phyloP scores from a whole-genome alignment of 2,888 invertebrate genomes.

The Spialia ferax region DNA sequence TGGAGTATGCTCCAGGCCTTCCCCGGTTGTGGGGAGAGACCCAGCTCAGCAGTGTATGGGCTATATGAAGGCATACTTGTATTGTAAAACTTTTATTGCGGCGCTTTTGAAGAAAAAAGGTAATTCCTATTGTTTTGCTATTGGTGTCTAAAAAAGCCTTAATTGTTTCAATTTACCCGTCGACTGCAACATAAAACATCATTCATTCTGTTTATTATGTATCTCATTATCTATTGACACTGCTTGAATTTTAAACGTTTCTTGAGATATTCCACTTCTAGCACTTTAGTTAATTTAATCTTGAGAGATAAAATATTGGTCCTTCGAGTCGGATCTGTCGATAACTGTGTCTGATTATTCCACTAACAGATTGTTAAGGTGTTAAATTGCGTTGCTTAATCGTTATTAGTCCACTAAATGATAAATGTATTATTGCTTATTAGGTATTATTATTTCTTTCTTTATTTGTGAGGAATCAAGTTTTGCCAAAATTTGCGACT shows the following conservation, averaged over 20 bases:
- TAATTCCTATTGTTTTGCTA: too few species aligned
- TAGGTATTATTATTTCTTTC: conserved; percentile 12
- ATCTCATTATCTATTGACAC: conserved; percentile 34
- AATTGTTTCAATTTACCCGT: background rate
- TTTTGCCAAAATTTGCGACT: background rate
- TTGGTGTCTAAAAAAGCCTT: too few species aligned
- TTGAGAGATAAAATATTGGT: conserved; percentile 25
- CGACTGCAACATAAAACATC: conserved; percentile 18
- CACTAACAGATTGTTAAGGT: too few species aligned
- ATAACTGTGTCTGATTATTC: conserved; percentile 13
- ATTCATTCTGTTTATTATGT: conserved; percentile 34
- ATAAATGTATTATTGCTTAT: background rate
- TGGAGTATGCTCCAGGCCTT: too few species aligned
- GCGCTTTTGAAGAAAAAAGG: too few species aligned
- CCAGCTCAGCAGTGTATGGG: too few species aligned
- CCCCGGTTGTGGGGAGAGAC: too few species aligned
- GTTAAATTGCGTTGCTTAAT: conserved; percentile 6
- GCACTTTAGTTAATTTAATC: conserved; percentile 17
- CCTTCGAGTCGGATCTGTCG: conserved; percentile 32
- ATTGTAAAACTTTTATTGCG: too few species aligned
- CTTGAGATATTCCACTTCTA: conserved; percentile 25
- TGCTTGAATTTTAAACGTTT: conserved; percentile 37
- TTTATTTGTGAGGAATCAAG: background rate
- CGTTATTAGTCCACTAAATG: background rate
- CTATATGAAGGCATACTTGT: too few species aligned